Base-by-base conservation (phyloP, 2,888 invertebrate genomes). In the Suillia variegata region DNA sequence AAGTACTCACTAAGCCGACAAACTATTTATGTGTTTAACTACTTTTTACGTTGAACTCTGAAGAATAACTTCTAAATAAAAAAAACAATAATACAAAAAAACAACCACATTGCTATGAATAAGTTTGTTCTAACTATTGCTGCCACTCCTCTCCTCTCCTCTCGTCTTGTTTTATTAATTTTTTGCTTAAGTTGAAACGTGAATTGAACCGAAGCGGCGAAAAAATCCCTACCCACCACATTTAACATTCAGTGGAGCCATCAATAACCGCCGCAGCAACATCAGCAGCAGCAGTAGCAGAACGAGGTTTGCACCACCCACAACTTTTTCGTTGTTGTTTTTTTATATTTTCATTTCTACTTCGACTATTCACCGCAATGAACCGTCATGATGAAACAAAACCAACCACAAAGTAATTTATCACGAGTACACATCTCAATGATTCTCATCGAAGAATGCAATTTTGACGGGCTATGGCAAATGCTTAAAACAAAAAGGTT, bases 391-490 rank as follows among this genome's bases (percentile, higher is more conserved):
- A 45, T 5, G 45, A 17, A 45, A 8, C 6, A 38, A 38, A 38
- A 38, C 17, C 17, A 20, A 45, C 45, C 45, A 45, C 45, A 45
- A 61, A 66, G 62, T 63, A 62, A 63, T 64, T 64, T 62, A 66
- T 66, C 63, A 62, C 63, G 61, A 61, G 60, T 67, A 63, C 63
- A 65, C 67, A 63, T 64, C 62, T 62, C 62, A 67, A 63, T 65
- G 67, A 62, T 63, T 67, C 61, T 64, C n/a, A n/a, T n/a, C 62
- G 18, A 45, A 20, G 45, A 17, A 38, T 38, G 6, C 26, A 26
- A n/a, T 26, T 26, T 13, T 38, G 10, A 8, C n/a, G 6, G 13
- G 31, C 31, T 38, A 4, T 38, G 38, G 38, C 38, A 12, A n/a
- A 8, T 8, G 38, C 31, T 5, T 12, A 31, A 31, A n/a, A n/a